Evolutionary conservation across 2,888 invertebrate species (phyloP).

Genomic region (Sinodicranocentrus sp.): DNA sequence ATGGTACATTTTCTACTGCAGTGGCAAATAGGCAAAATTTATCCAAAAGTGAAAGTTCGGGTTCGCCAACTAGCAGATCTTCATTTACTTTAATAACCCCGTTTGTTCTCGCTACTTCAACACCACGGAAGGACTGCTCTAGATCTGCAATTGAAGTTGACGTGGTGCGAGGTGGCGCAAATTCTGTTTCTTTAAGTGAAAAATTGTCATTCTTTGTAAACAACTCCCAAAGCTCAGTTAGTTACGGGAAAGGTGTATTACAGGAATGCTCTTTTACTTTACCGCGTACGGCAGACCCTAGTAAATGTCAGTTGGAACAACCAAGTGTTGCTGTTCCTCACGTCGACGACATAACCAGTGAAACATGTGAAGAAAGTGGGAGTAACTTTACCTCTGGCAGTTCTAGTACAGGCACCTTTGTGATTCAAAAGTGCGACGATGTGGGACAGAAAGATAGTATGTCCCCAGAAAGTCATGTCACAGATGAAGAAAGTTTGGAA

Average conservation of each 20-base stretch:
- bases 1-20: background rate
- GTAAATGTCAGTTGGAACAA: background rate
- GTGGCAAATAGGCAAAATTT: no score
- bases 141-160: background rate
- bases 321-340: constrained; percentile 19
- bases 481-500: constrained; percentile 33
- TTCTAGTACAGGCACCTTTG: constrained; percentile 68
- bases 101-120: constrained; percentile 38
- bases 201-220: background rate
- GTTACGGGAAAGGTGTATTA: constrained; percentile 28
- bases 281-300: constrained; percentile 19
- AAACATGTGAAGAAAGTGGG: constrained; percentile 37
- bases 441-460: background rate
- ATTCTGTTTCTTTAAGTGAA: background rate
- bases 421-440: constrained; percentile 31
- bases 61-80: no score
- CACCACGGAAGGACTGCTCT: constrained; percentile 15
- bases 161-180: background rate
- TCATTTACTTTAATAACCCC: background rate
- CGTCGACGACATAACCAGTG: constrained; percentile 29
- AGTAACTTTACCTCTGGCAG: constrained; percentile 59
- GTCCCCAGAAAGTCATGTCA: background rate
- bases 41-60: no score
- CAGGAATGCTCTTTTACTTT: background rate
- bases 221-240: constrained; percentile 23